Evolutionary conservation across 2,113 vertebrate species (phyloP).

Genomic region (Cranoglanis bouderius): DNA sequence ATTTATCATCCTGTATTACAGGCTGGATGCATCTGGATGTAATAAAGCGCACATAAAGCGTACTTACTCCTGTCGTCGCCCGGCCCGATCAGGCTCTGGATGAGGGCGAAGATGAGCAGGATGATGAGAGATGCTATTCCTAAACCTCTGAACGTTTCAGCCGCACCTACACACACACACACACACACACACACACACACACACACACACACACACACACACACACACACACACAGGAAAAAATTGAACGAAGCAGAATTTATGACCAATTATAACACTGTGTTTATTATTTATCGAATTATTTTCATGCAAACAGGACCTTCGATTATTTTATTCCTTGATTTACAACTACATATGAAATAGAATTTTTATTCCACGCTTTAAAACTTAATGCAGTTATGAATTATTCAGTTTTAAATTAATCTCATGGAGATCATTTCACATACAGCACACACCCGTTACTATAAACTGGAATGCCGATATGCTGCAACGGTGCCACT

Average conservation of each 20-base stretch:
- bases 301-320: too few species aligned
- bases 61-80: slow-evolving; percentile 82
- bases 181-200: slow-evolving; percentile 19
- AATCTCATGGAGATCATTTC: too few species aligned
- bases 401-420: too few species aligned
- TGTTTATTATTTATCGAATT: too few species aligned
- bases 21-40: neutral
- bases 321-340: neutral
- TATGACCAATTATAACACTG: neutral
- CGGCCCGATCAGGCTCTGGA: slow-evolving; percentile 83
- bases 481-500: too few species aligned
- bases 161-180: slow-evolving; percentile 77
- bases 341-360: too few species aligned
- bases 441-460: too few species aligned
- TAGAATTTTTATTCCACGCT: too few species aligned
- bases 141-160: slow-evolving; percentile 90
- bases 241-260: neutral
- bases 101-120: slow-evolving; percentile 90
- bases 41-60: neutral
- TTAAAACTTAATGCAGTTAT: too few species aligned
- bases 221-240: too few species aligned
- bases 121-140: slow-evolving; percentile 96
- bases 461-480: too few species aligned
- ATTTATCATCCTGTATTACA: neutral
- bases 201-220: neutral